Conservation (phyloP, 2,113 vertebrate genomes). For the Antennarius striatus region DNA sequence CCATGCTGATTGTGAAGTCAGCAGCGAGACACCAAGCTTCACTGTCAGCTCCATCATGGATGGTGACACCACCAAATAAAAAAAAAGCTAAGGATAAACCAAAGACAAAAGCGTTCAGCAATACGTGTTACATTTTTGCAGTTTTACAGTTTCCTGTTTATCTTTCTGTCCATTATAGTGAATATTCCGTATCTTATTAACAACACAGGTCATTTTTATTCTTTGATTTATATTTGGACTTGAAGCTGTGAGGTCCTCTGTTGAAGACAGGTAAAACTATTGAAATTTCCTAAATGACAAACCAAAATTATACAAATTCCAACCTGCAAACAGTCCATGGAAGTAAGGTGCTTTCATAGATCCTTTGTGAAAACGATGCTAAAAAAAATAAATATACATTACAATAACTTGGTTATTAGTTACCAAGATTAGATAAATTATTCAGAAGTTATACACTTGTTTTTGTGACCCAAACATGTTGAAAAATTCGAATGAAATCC, state of each 20-base stretch:
- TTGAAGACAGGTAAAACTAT: not conserved
- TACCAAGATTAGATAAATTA: not conserved
- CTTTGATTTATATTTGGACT: not conserved
- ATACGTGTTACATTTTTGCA: too few relatives aligned
- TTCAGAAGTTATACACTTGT: not conserved
- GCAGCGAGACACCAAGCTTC: conserved; percentile 77
- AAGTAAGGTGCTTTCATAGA: too few relatives aligned
- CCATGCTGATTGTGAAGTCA: conserved; percentile 82
- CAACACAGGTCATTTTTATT: not conserved
- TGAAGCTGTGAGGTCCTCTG: not conserved
- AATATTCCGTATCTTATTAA: not conserved
- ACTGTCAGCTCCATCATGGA: conserved; percentile 78
- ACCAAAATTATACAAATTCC: not conserved
- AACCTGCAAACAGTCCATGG: not conserved
- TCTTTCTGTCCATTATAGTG: not conserved
- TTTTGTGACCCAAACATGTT: too few relatives aligned
- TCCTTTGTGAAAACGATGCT: too few relatives aligned
- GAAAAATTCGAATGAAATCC: too few relatives aligned
- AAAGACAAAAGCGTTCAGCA: not conserved
- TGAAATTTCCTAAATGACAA: not conserved
- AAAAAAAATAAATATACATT: too few relatives aligned
- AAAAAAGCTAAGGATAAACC: not conserved
- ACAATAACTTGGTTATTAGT: too few relatives aligned
- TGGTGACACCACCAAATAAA: conserved; percentile 74
- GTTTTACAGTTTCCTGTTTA: not conserved